Base-by-base conservation (phyloP, 2,797 vertebrate genomes). In the Lophius americanus region DNA sequence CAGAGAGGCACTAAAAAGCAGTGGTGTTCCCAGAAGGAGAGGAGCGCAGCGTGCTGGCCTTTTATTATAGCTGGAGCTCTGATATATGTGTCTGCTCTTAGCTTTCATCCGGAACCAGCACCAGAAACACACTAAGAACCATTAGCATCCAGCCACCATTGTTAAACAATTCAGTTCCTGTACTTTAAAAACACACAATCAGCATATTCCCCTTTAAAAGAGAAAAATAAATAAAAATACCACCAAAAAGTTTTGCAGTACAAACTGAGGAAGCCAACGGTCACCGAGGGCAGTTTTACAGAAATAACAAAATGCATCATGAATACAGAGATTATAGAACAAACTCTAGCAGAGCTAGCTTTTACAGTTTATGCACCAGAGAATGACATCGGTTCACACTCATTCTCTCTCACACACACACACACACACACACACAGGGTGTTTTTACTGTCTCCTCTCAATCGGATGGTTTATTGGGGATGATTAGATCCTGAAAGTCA, bases 401-500 rank as follows among this genome's bases (percentile, higher is more conserved):
- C 23, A 23, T 23, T 23, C 23, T n/a, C n/a, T n/a, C n/a, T n/a
- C 8, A 57, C n/a, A 53, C 12, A 54, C 44, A 37, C 50, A 67
- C 44, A 42, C 36, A 39, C 11, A 38, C 36, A 66, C 49, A 33
- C 42, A 69, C 48, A 42, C 58, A 43, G 33, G 13, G 23, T 23
- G 23, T 38, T 38, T 38, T 38, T 38, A 93, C 92, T 87, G 90
- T 86, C 86, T 89, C 83, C 89, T 92, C 92, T 94, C 92, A 93
- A 94, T 93, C 92, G 93, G 92, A 93, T 84, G 87, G 92, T 94
- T 95, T 93, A 94, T 92, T 93, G 91, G 92, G 93, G 92, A 94
- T 94, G 90, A 93, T 94, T 93, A 79, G 88, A 87, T 89, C 87
- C 90, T 92, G 90, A 91, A 93, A 90, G 91, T 92, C 87, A 81